A percentile compares a stretch with the other conserved stretches of the same genome.
Evolutionary conservation across 2,888 invertebrate species (phyloP).

Genomic region (Sminthurides aquaticus): DNA sequence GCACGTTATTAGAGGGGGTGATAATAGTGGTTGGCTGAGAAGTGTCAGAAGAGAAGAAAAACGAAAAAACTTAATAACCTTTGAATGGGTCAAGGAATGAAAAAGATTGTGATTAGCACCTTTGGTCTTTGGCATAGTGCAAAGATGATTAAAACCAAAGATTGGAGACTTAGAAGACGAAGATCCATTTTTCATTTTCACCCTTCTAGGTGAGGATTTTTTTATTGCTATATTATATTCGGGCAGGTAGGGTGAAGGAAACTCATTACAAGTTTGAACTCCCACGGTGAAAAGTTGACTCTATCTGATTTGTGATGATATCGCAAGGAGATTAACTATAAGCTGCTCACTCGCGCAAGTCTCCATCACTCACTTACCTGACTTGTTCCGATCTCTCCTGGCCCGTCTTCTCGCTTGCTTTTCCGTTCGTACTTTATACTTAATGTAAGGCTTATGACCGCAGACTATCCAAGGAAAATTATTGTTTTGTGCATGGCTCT

Average conservation of each 20-base stretch:
- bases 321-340: neutral
- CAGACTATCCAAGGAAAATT: too few relatives aligned
- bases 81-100: neutral
- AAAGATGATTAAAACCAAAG: neutral
- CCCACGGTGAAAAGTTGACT: neutral
- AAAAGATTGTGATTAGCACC: neutral
- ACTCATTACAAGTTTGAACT: neutral
- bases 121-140: neutral
- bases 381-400: too few relatives aligned
- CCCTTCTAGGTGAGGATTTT: slow-evolving; percentile 24
- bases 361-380: neutral
- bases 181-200: slow-evolving; percentile 20
- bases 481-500: too few relatives aligned
- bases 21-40: neutral
- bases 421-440: too few relatives aligned
- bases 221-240: neutral
- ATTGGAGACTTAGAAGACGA: neutral
- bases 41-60: neutral
- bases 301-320: neutral
- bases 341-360: neutral
- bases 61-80: neutral
- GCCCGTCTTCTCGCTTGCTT: too few relatives aligned
- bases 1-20: neutral
- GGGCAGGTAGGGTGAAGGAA: too few relatives aligned
- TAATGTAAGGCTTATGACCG: too few relatives aligned